These are phyloP conservation scores for Polyommatus icarus DNA, from an alignment of 2,888 invertebrate species.

Conservation along the genomic window DNA sequence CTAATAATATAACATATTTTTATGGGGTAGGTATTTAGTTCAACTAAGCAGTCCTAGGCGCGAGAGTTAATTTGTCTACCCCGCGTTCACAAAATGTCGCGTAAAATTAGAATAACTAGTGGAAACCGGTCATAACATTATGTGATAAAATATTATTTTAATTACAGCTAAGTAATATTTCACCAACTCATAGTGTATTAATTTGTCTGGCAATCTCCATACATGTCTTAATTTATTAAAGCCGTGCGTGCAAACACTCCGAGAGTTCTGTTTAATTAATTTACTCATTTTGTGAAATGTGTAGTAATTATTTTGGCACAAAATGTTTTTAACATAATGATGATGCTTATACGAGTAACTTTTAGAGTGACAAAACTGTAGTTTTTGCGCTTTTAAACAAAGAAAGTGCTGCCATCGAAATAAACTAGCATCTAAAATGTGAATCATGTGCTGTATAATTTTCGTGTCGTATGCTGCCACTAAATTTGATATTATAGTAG, in stretches of 20 bases:
- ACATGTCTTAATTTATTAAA: slow-evolving; percentile 17
- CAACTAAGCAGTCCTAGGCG: too few relatives aligned
- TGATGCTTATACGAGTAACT: not conserved
- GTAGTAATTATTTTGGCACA: not conserved
- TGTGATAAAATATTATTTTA: not conserved
- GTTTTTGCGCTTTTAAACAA: too few relatives aligned
- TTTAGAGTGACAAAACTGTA: not conserved
- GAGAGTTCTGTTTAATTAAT: not conserved
- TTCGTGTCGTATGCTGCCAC: too few relatives aligned
- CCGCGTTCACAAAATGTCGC: too few relatives aligned
- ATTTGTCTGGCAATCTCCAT: slow-evolving; percentile 9
- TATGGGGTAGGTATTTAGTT: too few relatives aligned
- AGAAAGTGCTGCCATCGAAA: too few relatives aligned
- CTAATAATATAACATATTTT: too few relatives aligned
- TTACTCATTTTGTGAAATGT: not conserved
- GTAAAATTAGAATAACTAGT: too few relatives aligned
- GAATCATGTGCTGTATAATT: too few relatives aligned
- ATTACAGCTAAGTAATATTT: slow-evolving; percentile 10
- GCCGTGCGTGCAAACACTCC: slow-evolving; percentile 4
- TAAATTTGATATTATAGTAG: too few relatives aligned
- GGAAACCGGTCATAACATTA: not conserved
- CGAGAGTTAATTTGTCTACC: too few relatives aligned
- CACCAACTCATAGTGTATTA: not conserved
- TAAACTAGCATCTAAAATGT: too few relatives aligned
- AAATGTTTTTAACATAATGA: not conserved